Percentiles rank a stretch among this genome's conserved stretches.
phyloP scores from a whole-genome alignment of 2,888 invertebrate species.

The Meta bourneti region DNA sequence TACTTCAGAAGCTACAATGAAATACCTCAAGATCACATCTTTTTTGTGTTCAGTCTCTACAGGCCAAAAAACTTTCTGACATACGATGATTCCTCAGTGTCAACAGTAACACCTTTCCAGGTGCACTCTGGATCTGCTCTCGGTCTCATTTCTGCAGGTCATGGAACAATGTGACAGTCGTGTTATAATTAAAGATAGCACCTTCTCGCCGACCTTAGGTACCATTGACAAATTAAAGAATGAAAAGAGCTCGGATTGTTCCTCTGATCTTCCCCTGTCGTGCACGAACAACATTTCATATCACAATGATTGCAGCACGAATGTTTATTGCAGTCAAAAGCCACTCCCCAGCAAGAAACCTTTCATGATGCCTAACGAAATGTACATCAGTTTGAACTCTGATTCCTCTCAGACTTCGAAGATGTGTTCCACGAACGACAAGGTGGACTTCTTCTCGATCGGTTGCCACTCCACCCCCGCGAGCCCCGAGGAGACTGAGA shows the following conservation, averaged over 20 bases:
- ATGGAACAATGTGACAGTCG: conserved; percentile 73
- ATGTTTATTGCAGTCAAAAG: conserved; percentile 55
- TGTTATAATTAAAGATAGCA: conserved; percentile 72
- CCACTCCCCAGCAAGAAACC: conserved; percentile 50
- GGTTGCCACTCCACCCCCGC: conserved; percentile 78
- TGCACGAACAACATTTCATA: conserved; percentile 47
- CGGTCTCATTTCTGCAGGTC: conserved; percentile 47
- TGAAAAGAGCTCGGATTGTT: conserved; percentile 42
- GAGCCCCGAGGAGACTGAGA: conserved; percentile 77
- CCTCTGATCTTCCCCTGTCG: conserved; percentile 26
- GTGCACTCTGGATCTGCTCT: conserved; percentile 29
- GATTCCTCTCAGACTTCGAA: conserved; percentile 54
- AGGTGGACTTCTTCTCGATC: conserved; percentile 58
- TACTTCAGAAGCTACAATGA: not conserved
- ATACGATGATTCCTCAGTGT: not conserved
- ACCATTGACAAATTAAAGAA: conserved; percentile 42
- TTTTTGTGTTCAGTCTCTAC: not conserved
- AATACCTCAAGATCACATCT: conserved; percentile 7
- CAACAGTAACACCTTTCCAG: not conserved
- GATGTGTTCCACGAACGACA: conserved; percentile 41
- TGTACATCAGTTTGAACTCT: conserved; percentile 70
- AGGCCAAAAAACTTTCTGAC: not conserved
- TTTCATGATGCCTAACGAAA: conserved; percentile 74
- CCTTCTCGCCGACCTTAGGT: conserved; percentile 51
- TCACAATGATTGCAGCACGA: conserved; percentile 56